Evolutionary conservation across 2,113 vertebrate genomes (phyloP), one percentile per base, ranked within the genome.

Genomic region (Cebus imitator): DNA sequence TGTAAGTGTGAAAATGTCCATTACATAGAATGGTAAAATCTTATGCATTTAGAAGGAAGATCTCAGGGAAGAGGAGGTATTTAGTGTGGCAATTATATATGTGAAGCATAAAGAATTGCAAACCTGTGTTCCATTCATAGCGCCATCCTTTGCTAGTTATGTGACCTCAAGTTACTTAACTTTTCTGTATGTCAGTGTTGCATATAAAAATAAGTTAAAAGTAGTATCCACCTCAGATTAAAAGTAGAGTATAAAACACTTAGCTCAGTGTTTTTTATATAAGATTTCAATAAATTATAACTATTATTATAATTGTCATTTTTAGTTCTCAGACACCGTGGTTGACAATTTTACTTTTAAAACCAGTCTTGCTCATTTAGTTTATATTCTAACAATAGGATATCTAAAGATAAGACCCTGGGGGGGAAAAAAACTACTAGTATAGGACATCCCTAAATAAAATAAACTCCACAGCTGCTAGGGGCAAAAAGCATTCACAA

Each of bases 341-440:
- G n/a, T 73, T 76, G 52, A 70, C 35, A 78, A 88, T 52, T 30
- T 64, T 73, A 85, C 52, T 85, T 90, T 90, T 35, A 86, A 96
- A 75, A 95, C 84, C 11, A 55, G 48, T 84, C 18, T 79, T 86
- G 27, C 14, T 7, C 43, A 12, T 87, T 57, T 6, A 43, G 23
- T 27, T 66, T 61, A 76, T 12, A 78, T 12, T 10, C 52, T 40
- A 50, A 76, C 58, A 43, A 85, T 18, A 87, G 3, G 16, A 40
- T 73, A 6, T 61, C 43, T 83, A 90, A 90, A 87, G n/a, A 4
- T 48, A 95, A 84, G 9, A 76, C 14, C 2, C 25, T 45, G 48
- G 61, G 25, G 16, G 52, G 5, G 58, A 90, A 90, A 45, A 40
- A 85, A 55, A 13, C 35, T 61, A 48, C 40, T 32, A 25, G n/a